A percentile compares a stretch with the other conserved stretches of the same genome.
phyloP scores from a whole-genome alignment of 2,797 vertebrate genomes.

The Diglossa cyanea region DNA sequence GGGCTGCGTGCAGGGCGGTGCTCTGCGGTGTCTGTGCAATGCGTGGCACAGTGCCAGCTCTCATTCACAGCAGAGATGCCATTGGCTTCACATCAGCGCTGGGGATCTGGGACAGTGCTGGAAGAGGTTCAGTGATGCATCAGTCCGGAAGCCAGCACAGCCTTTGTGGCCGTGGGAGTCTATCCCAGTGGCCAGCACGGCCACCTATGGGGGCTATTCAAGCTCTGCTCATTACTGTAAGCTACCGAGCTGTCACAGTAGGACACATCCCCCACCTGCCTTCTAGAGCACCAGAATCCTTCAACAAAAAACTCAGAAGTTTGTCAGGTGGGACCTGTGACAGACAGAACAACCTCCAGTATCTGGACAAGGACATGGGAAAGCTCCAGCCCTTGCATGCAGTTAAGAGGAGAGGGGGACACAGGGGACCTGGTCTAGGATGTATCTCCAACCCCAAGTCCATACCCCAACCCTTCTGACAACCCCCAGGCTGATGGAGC shows the following conservation, averaged over 20 bases:
- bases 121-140: conserved; percentile 27
- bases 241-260: background rate
- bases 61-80: conserved; percentile 46
- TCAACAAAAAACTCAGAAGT: background rate
- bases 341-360: background rate
- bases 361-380: background rate
- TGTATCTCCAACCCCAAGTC: background rate
- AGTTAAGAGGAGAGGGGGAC: background rate
- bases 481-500: background rate
- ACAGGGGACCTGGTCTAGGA: background rate
- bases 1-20: background rate
- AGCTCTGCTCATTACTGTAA: background rate
- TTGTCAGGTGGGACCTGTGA: background rate
- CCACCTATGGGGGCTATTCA: background rate
- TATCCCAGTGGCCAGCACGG: background rate
- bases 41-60: background rate
- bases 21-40: background rate
- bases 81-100: conserved; percentile 45
- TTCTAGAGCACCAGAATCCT: background rate
- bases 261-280: background rate
- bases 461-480: background rate
- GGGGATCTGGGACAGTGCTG: conserved; percentile 22
- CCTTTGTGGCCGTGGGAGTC: conserved; percentile 1
- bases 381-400: background rate
- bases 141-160: background rate